Base-by-base conservation (phyloP, 2,113 vertebrate genomes). In the Megaleporinus macrocephalus region DNA sequence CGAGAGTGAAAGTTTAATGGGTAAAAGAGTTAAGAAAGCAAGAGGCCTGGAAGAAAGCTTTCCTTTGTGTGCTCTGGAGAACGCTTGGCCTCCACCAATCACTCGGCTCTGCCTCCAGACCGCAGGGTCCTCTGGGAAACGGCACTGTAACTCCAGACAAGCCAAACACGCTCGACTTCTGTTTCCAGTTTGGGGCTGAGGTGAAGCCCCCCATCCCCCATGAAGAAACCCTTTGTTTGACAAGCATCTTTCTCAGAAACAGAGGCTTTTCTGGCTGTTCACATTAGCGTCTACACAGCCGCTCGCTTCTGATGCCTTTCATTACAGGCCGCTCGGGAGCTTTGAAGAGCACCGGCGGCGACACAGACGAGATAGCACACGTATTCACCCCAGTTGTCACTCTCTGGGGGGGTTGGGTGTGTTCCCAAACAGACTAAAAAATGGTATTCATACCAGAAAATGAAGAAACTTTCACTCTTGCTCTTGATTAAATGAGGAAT, bases 201-300 rank as follows among this genome's bases (percentile, higher is more conserved):
- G 73, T 82, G 63, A 59, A 59, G 20, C 51, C 41, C 11, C 57
- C 55, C 78, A 53, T 76, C 84, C 80, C 84, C 80, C 73, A 27
- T 86, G 79, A 86, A 85, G 57, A 81, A 66, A 72, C 75, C 74
- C 71, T 89, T 84, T 87, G 84, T 87, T 81, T 86, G 84, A 84
- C 59, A 65, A 76, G 27, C 63, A 68, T 53, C 73, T 70, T 29
- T 76, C 26, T 76, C 20, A 27, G 69, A 65, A 71, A 70, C 65
- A 30, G 44, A 73, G 76, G 77, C 62, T 26, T 29, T n/a, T 22
- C 18, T 33, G 7, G 4, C 3, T 33, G 12, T 72, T 16, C 76
- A 24, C 26, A 6, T 73, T 73, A 70, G 59, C 49, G 26, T 80
- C 77, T 80, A 55, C 59, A n/a, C 61, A 27, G 27, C 27, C 30